Evolutionary conservation across 2,888 invertebrate genomes (phyloP).

Genomic region (Mythimna albipuncta): DNA sequence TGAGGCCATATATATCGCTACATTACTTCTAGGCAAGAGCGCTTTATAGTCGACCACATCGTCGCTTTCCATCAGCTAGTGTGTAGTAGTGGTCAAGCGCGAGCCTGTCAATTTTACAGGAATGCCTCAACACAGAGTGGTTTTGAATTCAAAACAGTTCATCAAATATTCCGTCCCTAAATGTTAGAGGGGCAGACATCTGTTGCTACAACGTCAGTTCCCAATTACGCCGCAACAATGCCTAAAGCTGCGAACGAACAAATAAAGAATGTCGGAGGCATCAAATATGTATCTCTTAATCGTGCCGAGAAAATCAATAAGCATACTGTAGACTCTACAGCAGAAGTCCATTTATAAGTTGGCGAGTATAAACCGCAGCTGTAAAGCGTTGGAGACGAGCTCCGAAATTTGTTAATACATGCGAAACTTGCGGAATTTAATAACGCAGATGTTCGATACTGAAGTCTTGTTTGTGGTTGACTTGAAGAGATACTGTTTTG

Average conservation of each 20-base stretch:
- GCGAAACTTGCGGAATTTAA: slow-evolving; percentile 33
- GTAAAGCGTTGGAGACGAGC: slow-evolving; percentile 23
- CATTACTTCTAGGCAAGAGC: no score
- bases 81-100: no score
- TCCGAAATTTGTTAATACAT: slow-evolving; percentile 41
- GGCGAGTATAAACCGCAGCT: slow-evolving; percentile 22
- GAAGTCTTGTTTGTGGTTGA: slow-evolving; percentile 2
- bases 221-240: background rate
- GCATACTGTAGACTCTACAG: slow-evolving; percentile 30
- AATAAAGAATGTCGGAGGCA: slow-evolving; percentile 26
- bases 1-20: no score
- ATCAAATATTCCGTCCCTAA: background rate
- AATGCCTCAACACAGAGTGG: background rate
- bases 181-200: slow-evolving; percentile 14
- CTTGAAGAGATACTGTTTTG: slow-evolving; percentile 29
- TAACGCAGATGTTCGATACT: slow-evolving; percentile 21
- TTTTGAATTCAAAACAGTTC: background rate
- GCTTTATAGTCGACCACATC: no score
- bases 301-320: slow-evolving; percentile 58
- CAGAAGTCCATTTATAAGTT: slow-evolving; percentile 51
- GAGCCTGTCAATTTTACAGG: background rate
- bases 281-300: slow-evolving; percentile 58
- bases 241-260: slow-evolving; percentile 9
- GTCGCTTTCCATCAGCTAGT: no score
- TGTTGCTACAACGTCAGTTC: slow-evolving; percentile 18